A percentile compares a stretch with the other conserved stretches of the same genome.
Conservation (phyloP, 64 coral and sea anemone species). For the Actinia equina region DNA sequence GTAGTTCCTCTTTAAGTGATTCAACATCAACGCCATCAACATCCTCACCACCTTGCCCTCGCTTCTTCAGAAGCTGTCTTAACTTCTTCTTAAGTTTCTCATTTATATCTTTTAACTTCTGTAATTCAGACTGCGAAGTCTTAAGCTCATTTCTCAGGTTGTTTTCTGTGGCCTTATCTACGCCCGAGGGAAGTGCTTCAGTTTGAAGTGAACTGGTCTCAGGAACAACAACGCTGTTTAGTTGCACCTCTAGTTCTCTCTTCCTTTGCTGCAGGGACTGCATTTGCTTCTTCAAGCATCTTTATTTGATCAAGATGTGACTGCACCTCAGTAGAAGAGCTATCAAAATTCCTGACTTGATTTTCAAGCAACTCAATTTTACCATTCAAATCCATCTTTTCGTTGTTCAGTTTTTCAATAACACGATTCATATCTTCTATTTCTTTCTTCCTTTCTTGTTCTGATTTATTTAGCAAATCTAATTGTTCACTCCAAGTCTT, state of each 20-base stretch:
- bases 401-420: constrained; percentile 33
- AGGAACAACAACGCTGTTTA: background rate
- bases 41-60: constrained; percentile 20
- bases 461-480: background rate
- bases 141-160: constrained; percentile 28
- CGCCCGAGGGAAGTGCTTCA: background rate
- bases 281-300: background rate
- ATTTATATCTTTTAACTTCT: constrained; percentile 33
- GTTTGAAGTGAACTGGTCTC: background rate
- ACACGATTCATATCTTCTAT: background rate
- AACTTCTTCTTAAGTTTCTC: constrained; percentile 57
- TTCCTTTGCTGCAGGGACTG: background rate
- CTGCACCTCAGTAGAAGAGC: background rate
- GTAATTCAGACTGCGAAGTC: constrained; percentile 34
- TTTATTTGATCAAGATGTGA: background rate
- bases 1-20: constrained; percentile 27
- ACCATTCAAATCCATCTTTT: background rate
- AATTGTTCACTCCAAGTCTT: background rate
- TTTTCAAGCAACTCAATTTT: background rate
- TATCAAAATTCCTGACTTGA: background rate
- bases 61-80: constrained; percentile 36
- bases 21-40: constrained; percentile 22
- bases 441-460: background rate
- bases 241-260: background rate
- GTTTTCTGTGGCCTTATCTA: background rate